Base-by-base conservation (phyloP, 2,797 vertebrate species). In the Miichthys miiuy region DNA sequence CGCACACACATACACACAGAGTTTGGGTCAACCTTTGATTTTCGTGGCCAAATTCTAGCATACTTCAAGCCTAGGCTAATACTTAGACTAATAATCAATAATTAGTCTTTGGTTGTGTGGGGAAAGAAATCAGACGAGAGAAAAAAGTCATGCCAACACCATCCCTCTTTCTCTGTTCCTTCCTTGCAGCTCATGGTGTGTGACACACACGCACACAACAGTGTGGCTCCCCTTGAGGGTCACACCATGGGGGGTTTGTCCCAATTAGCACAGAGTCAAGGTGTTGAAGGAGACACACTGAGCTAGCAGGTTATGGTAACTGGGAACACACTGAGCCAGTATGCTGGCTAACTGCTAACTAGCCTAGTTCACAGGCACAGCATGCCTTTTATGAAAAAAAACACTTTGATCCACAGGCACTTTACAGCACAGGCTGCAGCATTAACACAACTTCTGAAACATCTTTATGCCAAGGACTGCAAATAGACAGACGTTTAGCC, bases 251-350 rank as follows among this genome's bases (percentile, higher is more conserved):
- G 90, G 85, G 87, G 84, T 88, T 81, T 84, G 90, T 92, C 84
- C 91, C 90, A 93, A 93, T 91, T 93, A 90, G 85, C 88, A 77
- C 81, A 78, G 84, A 86, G 88, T 91, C 84, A 90, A 87, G 75
- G 88, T 90, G 91, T 88, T 88, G 80, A 41, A 86, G 87, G 78
- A 87, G 80, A 81, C 89, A 85, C 60, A 88, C 80, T 84, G 88
- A 85, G 85, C 78, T 80, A 85, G 83, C 79, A 89, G 88, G 82
- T 89, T 88, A 88, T 58, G 83, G 87, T 88, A 90, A 87, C 92
- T 88, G 87, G 86, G 80, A 90, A 82, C 88, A 88, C 81, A 89
- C 85, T 81, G 70, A 84, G 84, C 74, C 71, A 74, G 77, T 72
- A 80, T 85, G 77, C 81, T 70, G 85, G 89, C 86, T 93, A 92